Conservation (phyloP, 2,888 invertebrate species). For the Eupithecia subumbrata region DNA sequence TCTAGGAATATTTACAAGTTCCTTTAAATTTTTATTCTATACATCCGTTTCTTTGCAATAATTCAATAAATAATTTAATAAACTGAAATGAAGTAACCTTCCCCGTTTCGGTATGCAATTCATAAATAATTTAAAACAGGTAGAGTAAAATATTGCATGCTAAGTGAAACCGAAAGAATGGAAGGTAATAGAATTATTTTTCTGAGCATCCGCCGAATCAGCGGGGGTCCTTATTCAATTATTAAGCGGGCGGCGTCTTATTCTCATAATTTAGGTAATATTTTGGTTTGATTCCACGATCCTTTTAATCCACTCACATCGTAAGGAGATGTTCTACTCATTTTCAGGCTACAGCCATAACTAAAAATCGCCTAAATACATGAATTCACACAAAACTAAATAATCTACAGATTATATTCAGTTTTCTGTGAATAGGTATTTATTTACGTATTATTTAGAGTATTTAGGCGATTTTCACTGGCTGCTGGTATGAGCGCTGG, state of each 20-base stretch:
- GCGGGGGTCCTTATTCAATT: constrained; percentile 77
- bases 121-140: constrained; percentile 27
- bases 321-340: background rate
- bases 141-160: constrained; percentile 57
- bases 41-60: background rate
- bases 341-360: too few species aligned
- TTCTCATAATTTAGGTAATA: constrained; percentile 52
- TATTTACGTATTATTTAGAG: background rate
- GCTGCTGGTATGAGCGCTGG: background rate
- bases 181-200: constrained; percentile 74
- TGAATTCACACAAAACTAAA: too few species aligned
- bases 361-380: too few species aligned
- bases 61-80: constrained; percentile 3
- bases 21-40: background rate
- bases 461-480: background rate
- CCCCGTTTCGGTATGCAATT: constrained; percentile 1
- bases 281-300: background rate
- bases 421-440: too few species aligned
- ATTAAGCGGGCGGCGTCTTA: constrained; percentile 68
- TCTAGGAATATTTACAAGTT: background rate
- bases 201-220: constrained; percentile 68
- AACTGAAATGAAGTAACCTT: constrained; percentile 1
- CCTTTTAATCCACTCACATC: background rate
- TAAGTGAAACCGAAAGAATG: constrained; percentile 55
- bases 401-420: too few species aligned